phyloP scores from a whole-genome alignment of 2,113 vertebrate species.

The Madoqua kirkii region DNA sequence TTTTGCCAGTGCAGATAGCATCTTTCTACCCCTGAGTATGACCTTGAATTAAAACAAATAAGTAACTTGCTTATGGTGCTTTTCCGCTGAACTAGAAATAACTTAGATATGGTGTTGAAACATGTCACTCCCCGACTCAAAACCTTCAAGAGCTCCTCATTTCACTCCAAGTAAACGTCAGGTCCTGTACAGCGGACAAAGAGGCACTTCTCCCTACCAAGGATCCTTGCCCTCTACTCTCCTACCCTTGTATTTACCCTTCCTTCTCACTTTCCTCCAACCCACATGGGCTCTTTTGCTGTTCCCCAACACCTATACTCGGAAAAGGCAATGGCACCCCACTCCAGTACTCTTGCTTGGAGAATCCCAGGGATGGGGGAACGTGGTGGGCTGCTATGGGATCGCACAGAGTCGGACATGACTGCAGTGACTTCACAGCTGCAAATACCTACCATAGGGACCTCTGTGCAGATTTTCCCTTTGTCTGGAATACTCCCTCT shows the following conservation, averaged over 20 bases:
- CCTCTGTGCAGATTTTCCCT: background rate
- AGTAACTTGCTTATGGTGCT: background rate
- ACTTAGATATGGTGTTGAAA: background rate
- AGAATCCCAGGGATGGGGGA: too few relatives aligned
- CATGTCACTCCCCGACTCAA: background rate
- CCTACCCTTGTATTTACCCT: background rate
- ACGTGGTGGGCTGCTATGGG: too few relatives aligned
- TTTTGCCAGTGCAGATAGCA: background rate
- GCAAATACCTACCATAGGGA: background rate
- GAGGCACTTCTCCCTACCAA: background rate
- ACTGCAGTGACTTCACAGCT: too few relatives aligned
- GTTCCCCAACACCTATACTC: background rate
- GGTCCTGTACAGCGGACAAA: background rate
- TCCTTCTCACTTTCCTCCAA: background rate
- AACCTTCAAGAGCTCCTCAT: background rate
- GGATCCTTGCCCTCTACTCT: background rate
- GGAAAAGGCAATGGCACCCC: too few relatives aligned
- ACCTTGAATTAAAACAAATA: slow-evolving; percentile 40
- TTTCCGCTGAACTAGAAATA: background rate
- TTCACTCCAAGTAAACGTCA: background rate
- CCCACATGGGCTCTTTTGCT: background rate
- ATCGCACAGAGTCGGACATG: accelerated
- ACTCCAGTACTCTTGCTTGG: too few relatives aligned
- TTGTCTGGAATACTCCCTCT: background rate
- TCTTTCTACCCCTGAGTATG: slow-evolving; percentile 40